Evolutionary conservation across 2,113 vertebrate species (phyloP), one percentile per base, ranked within the genome.

Genomic region (Carassius carassius): DNA sequence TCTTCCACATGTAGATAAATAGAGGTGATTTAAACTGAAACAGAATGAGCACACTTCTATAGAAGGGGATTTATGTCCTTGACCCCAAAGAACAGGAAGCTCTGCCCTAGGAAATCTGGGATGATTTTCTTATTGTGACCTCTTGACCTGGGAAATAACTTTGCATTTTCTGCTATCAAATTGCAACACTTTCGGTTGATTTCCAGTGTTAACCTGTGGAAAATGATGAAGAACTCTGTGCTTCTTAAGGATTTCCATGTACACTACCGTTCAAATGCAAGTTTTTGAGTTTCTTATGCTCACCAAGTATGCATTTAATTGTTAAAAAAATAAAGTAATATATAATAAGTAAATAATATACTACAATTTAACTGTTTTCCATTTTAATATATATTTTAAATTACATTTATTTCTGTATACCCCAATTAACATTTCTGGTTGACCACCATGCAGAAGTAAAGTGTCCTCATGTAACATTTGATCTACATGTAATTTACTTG

Each of bases 1-100:
- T 58, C 41, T 63, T 51, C 72, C 35, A 83, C 54, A 54, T 86
- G 17, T 23, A 51, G 16, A 47, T 76, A 70, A 85, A 70, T 41
- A 70, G 19, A 60, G n/a, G 14, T 41, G 10, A 35, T 58, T 56
- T 51, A 63, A 79, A 63, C 21, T 23, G 19, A 21, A 63, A 79
- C 4, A 21, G 12, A 47, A 74, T 47, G n/a, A 73, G 11, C 21
- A 4, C 41, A 47, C 35, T 44, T 72, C 35, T 44, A 29, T 17
- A 54, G 23, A 25, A 54, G 8, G 35, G 7, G 23, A 76, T 54
- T 76, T 23, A 29, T 25, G 73, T 74, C 4, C 32, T 41, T 41
- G 32, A 17, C 37, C 11, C 58, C 7, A 37, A 16, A 14, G 58
- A 65, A 65, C n/a, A 32, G 58, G 58, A 32, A 32, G 60, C 35